Evolutionary conservation across 2,797 vertebrate species (phyloP), one percentile per base, ranked within the genome.

Genomic region (Allochrocebus solatus): DNA sequence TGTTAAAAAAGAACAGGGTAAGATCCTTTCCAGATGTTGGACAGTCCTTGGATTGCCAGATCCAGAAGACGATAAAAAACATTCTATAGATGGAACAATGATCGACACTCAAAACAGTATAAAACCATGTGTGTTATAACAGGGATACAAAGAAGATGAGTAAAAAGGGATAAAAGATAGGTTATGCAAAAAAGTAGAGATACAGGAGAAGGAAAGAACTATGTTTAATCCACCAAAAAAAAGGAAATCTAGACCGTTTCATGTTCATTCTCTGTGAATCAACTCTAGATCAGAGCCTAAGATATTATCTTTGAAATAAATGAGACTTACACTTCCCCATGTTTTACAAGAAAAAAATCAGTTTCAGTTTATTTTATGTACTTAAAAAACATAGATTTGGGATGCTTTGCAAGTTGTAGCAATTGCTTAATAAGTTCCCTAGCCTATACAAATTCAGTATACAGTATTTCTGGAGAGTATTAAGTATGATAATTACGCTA

Each of bases 401-500:
- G 24, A 59, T 21, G 10, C 61, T 61, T 21, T n/a, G 16, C 61
- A 41, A 89, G 9, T 95, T 97, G 85, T 90, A 90, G 61, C 78
- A 96, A 94, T 95, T 96, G 80, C 50, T 64, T 96, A 95, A 78
- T 97, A 95, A 83, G 43, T 93, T 97, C 78, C 50, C 74, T 93
- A 91, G 92, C 72, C 82, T 94, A 95, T 95, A 97, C 96, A 96
- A 76, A 97, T 67, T 96, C 96, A 96, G 86, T 96, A 95, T 96
- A 91, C 75, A 96, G 48, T 92, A 88, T 96, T 96, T 94, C 87
- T 97, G 39, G 76, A 97, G 96, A 95, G 55, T 72, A 92, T 97
- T 97, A 98, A 84, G 59, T 89, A 78, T 90, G 78, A 53, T 96
- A 96, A 97, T 97, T 96, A 93, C 33, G 79, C 59, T 87, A 5